Evolutionary conservation across 2,888 invertebrate genomes (phyloP).

Genomic region (Drosophila basisetae): DNA sequence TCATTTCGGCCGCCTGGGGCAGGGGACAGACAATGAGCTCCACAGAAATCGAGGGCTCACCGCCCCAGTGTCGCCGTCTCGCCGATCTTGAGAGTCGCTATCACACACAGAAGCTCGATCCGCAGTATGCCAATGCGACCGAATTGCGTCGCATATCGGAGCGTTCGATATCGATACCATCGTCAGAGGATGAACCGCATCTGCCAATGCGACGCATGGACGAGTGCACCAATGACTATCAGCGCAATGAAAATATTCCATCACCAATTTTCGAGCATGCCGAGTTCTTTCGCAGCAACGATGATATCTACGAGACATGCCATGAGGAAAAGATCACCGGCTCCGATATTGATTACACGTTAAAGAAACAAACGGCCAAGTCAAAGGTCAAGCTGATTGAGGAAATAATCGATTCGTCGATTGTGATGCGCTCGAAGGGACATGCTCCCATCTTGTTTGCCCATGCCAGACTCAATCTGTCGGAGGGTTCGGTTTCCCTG

Average conservation of each 20-base stretch:
- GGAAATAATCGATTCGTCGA: slow-evolving; percentile 89
- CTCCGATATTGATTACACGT: slow-evolving; percentile 86
- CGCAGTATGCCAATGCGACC: slow-evolving; percentile 88
- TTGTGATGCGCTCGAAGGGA: slow-evolving; percentile 89
- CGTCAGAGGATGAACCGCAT: slow-evolving; percentile 90
- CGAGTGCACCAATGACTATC: slow-evolving; percentile 88
- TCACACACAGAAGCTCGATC: slow-evolving; percentile 88
- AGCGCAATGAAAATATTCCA: slow-evolving; percentile 88
- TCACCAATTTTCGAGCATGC: slow-evolving; percentile 88
- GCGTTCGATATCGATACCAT: slow-evolving; percentile 91
- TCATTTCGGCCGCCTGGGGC: slow-evolving; percentile 89
- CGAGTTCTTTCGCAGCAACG: slow-evolving; percentile 88
- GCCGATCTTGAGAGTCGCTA: slow-evolving; percentile 89
- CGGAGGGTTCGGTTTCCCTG: slow-evolving; percentile 92
- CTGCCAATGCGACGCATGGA: slow-evolving; percentile 87
- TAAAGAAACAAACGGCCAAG: slow-evolving; percentile 81
- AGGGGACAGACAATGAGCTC: slow-evolving; percentile 91
- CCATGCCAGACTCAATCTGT: slow-evolving; percentile 91
- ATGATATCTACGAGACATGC: slow-evolving; percentile 86
- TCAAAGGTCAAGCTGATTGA: slow-evolving; percentile 88
- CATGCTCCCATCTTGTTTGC: slow-evolving; percentile 92
- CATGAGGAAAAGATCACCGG: slow-evolving; percentile 86
- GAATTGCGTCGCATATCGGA: slow-evolving; percentile 90
- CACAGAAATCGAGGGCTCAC: slow-evolving; percentile 91
- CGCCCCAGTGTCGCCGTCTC: slow-evolving; percentile 89